A percentile compares a stretch with the other conserved stretches of the same genome.
Conservation (phyloP, 2,888 invertebrate species). For the Ormyrus labotus region DNA sequence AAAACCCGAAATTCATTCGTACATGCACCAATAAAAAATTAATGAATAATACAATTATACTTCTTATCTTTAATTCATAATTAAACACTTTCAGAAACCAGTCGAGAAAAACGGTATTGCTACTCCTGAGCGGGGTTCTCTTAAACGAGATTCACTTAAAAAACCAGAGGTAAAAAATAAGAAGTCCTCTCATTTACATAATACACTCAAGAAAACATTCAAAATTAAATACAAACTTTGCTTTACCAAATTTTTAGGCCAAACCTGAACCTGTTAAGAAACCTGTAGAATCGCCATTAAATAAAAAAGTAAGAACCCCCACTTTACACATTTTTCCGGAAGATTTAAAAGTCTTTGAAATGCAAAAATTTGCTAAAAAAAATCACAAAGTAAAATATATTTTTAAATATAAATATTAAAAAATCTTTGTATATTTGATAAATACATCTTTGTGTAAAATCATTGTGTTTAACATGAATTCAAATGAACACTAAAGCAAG, state of each 20-base stretch:
- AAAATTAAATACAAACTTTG: slow-evolving; percentile 1
- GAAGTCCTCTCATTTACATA: too few species aligned
- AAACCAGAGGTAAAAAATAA: slow-evolving; percentile 32
- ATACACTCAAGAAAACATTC: too few species aligned
- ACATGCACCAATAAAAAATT: background rate
- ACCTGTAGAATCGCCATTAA: slow-evolving; percentile 17
- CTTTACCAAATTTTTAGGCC: slow-evolving; percentile 22
- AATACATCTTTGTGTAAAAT: too few species aligned
- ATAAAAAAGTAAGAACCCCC: slow-evolving; percentile 37
- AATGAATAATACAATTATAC: background rate
- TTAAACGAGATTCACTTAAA: slow-evolving; percentile 37
- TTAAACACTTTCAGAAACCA: slow-evolving; percentile 7
- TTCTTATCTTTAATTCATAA: too few species aligned
- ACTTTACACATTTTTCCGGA: background rate
- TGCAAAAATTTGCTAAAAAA: too few species aligned
- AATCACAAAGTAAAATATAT: too few species aligned
- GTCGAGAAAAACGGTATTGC: slow-evolving; percentile 2
- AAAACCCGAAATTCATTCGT: too few species aligned
- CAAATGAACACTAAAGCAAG: too few species aligned
- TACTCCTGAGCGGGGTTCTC: background rate
- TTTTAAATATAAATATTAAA: too few species aligned
- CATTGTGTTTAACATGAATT: too few species aligned
- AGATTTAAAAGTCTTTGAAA: background rate
- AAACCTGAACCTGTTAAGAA: slow-evolving; percentile 29
- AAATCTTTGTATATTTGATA: too few species aligned